Evolutionary conservation across 2,797 vertebrate genomes (phyloP).

Genomic region (Spinus olivaceus): DNA sequence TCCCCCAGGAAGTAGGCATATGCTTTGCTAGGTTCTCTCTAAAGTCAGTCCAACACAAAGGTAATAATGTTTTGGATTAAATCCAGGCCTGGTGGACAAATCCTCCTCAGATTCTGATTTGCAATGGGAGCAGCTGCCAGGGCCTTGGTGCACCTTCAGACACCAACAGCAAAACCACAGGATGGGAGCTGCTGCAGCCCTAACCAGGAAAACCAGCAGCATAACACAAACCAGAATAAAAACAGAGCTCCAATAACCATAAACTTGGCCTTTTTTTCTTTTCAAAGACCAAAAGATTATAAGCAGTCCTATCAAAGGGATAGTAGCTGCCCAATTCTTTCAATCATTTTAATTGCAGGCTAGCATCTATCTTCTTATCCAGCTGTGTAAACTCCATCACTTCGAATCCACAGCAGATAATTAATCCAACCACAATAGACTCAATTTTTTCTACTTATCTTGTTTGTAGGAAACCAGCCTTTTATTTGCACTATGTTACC

Average conservation of each 20-base stretch:
- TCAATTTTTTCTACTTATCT: background rate
- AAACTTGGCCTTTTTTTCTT: background rate
- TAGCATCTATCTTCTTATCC: background rate
- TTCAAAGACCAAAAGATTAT: background rate
- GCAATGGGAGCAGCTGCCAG: background rate
- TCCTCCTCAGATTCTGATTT: background rate
- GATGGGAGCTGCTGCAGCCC: background rate
- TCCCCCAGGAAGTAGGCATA: accelerated
- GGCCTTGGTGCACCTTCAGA: background rate
- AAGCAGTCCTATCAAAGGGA: background rate
- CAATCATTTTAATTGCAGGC: background rate
- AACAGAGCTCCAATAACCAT: background rate
- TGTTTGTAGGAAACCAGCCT: background rate
- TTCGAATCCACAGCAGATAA: background rate
- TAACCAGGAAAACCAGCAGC: background rate
- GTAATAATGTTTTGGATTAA: background rate
- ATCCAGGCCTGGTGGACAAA: background rate
- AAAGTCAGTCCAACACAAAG: background rate
- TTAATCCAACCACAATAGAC: background rate
- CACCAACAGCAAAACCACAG: background rate
- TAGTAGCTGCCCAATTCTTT: background rate
- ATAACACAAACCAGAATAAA: background rate
- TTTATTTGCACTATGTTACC: background rate
- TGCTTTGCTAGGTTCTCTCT: background rate
- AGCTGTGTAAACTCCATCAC: background rate